A percentile compares a stretch with the other conserved stretches of the same genome.
Evolutionary conservation across 2,888 invertebrate species (phyloP).

Genomic region (Cantharis rustica): DNA sequence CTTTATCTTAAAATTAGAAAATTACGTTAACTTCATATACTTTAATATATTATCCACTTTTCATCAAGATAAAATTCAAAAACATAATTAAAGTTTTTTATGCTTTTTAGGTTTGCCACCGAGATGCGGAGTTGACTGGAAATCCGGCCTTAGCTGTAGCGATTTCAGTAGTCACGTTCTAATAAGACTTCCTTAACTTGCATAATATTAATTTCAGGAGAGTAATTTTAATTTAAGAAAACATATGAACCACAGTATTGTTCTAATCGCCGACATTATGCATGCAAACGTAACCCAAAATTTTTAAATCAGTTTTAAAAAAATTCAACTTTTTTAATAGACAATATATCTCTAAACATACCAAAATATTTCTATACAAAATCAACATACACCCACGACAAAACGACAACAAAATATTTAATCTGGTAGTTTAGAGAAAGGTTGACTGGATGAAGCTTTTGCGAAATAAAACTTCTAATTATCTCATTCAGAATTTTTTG

Average conservation of each 20-base stretch:
- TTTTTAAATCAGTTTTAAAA: not conserved
- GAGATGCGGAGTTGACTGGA: not conserved
- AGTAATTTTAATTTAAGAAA: not conserved
- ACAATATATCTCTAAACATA: not conserved
- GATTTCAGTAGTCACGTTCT: not conserved
- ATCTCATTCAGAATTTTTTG: not conserved
- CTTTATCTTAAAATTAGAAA: not conserved
- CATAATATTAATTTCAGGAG: not conserved
- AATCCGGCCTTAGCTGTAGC: not conserved
- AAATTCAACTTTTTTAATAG: not conserved
- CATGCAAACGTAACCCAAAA: not conserved
- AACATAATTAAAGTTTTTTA: not conserved
- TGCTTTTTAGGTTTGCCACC: not conserved
- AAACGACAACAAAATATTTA: not conserved
- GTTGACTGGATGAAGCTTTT: not conserved
- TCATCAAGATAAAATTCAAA: not conserved
- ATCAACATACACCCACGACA: not conserved
- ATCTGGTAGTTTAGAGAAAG: not conserved
- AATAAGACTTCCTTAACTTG: not conserved
- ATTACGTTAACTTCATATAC: not conserved
- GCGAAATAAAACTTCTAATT: not conserved
- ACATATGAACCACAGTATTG: not conserved
- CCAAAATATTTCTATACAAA: not conserved
- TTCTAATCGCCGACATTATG: not conserved
- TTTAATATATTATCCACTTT: not conserved